These are phyloP conservation scores for Dorcus hopei DNA, from an alignment of 2,888 invertebrate species.

Conservation along the genomic window DNA sequence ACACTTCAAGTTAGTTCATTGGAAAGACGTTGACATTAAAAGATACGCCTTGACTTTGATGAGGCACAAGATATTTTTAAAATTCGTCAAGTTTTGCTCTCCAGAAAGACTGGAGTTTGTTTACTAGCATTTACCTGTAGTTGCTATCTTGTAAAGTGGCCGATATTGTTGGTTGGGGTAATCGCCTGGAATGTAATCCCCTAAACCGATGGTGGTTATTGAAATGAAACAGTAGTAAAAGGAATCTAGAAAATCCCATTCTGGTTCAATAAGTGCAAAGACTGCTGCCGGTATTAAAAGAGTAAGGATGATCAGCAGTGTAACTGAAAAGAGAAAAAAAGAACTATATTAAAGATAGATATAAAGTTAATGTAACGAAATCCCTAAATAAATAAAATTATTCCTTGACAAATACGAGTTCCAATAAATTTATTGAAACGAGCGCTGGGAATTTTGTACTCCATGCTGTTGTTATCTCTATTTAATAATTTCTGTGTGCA, in stretches of 20 bases:
- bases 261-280: conserved; percentile 73
- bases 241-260: conserved; percentile 82
- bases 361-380: neutral
- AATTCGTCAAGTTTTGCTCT: too few species aligned
- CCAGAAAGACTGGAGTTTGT: too few species aligned
- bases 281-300: conserved; percentile 72
- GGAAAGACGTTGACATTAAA: too few species aligned
- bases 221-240: conserved; percentile 91
- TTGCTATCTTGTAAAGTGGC: conserved; percentile 77
- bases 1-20: neutral
- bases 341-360: conserved; percentile 1
- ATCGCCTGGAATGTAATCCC: conserved; percentile 87
- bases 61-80: neutral
- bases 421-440: too few species aligned
- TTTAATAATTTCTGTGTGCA: neutral
- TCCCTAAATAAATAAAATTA: neutral
- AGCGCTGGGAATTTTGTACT: too few species aligned
- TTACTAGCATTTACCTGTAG: conserved; percentile 61
- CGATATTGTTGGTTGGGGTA: conserved; percentile 71
- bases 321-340: conserved; percentile 48
- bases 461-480: neutral
- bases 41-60: too few species aligned
- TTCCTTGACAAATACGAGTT: neutral
- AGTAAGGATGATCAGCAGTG: conserved; percentile 58
- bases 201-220: conserved; percentile 83